Conservation (phyloP, 1,140 invertebrate genomes). For the Neodiprion fabricii region DNA sequence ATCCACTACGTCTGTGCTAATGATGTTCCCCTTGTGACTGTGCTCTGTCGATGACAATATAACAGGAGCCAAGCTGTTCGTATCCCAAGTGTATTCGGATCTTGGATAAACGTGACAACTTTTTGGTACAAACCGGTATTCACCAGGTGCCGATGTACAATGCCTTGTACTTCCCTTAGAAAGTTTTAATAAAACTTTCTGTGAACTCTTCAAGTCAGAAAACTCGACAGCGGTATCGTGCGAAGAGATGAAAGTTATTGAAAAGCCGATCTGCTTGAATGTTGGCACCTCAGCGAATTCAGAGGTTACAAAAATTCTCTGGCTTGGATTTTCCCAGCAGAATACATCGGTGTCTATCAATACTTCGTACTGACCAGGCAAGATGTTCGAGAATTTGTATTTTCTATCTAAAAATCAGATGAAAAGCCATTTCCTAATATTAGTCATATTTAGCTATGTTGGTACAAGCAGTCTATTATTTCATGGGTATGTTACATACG, state of each 20-base stretch:
- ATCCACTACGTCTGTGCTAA: conserved; percentile 39
- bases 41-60: conserved; percentile 52
- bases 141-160: conserved; percentile 73
- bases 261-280: conserved; percentile 81
- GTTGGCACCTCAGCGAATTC: conserved; percentile 70
- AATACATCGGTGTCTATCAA: conserved; percentile 70
- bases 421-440: background rate
- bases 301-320: conserved; percentile 71
- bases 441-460: too few relatives aligned
- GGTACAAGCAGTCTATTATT: too few relatives aligned
- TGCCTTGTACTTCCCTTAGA: conserved; percentile 64
- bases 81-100: conserved; percentile 59
- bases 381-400: conserved; percentile 80
- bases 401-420: conserved; percentile 65
- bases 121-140: conserved; percentile 77
- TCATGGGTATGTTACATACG: background rate
- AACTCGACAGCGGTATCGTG: conserved; percentile 68
- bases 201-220: conserved; percentile 37
- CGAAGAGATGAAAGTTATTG: conserved; percentile 70
- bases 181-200: conserved; percentile 51
- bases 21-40: conserved; percentile 46
- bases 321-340: conserved; percentile 75
- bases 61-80: conserved; percentile 45
- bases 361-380: conserved; percentile 83
- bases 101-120: conserved; percentile 83